A percentile compares a stretch with the other conserved stretches of the same genome.
phyloP scores from a whole-genome alignment of 1,140 invertebrate genomes.

The Drosophila pseudoananassae region DNA sequence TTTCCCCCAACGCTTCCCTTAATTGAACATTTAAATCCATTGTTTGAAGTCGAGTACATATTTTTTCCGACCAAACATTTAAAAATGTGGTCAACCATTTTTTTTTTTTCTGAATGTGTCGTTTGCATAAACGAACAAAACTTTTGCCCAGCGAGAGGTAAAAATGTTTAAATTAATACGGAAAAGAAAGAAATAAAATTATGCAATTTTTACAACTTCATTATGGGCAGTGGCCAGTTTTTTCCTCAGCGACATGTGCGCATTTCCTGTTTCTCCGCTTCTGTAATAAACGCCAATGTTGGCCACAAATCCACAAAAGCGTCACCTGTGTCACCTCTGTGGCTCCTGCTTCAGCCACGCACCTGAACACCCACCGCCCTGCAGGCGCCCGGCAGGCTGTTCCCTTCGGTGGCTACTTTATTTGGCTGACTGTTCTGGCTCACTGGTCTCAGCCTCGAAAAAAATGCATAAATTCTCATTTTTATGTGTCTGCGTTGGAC shows the following conservation, averaged over 20 bases:
- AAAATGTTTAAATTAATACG: conserved; percentile 54
- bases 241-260: conserved; percentile 60
- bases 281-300: conserved; percentile 54
- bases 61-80: conserved; percentile 56
- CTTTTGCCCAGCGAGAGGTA: conserved; percentile 21
- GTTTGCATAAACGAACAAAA: conserved; percentile 50
- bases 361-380: background rate
- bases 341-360: background rate
- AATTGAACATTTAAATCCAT: conserved; percentile 49
- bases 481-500: conserved; percentile 79
- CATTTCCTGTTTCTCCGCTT: conserved; percentile 31
- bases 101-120: conserved; percentile 15
- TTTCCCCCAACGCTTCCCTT: conserved; percentile 7
- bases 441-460: conserved; percentile 36
- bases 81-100: conserved; percentile 53
- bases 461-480: conserved; percentile 78
- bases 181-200: conserved; percentile 70
- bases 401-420: conserved; percentile 59
- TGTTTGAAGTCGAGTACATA: conserved; percentile 37
- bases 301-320: conserved; percentile 73
- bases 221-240: conserved; percentile 57
- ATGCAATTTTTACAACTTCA: conserved; percentile 77
- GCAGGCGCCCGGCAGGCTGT: conserved; percentile 7
- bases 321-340: conserved; percentile 74
- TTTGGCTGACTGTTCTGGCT: conserved; percentile 38